Evolutionary conservation across 2,113 vertebrate species (phyloP).

Genomic region (Benitochromis conjunctus): DNA sequence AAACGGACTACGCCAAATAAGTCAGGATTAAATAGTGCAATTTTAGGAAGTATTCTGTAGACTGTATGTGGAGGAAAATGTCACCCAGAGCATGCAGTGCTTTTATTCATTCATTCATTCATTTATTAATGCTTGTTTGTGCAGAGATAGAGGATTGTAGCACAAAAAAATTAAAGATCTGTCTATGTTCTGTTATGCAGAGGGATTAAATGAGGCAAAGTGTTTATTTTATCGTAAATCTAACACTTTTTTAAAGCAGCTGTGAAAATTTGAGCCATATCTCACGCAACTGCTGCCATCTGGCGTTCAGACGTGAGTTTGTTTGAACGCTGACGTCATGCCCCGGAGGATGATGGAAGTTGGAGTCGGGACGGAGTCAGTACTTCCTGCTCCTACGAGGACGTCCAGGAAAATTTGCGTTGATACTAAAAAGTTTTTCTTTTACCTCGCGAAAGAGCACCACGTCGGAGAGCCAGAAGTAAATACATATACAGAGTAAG

Average conservation of each 20-base stretch:
- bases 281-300: slow-evolving; percentile 7
- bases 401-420: not conserved
- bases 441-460: not conserved
- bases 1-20: not conserved
- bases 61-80: not conserved
- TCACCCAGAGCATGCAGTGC: not conserved
- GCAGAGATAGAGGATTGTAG: not conserved
- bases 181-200: not conserved
- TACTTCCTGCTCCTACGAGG: slow-evolving; percentile 59
- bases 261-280: not conserved
- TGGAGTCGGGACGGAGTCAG: slow-evolving; percentile 28
- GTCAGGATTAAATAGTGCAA: not conserved
- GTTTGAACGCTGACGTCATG: not conserved
- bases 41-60: not conserved
- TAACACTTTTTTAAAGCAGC: not conserved
- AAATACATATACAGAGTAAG: slow-evolving; percentile 25
- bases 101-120: not conserved
- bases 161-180: not conserved
- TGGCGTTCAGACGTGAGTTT: not conserved
- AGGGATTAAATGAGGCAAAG: not conserved
- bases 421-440: slow-evolving; percentile 26
- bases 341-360: slow-evolving; percentile 28
- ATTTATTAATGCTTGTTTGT: not conserved
- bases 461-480: not conserved
- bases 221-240: not conserved